These are phyloP conservation scores for Clarias platycephalus DNA, from an alignment of 2,797 vertebrate species.

Conservation along the genomic window DNA sequence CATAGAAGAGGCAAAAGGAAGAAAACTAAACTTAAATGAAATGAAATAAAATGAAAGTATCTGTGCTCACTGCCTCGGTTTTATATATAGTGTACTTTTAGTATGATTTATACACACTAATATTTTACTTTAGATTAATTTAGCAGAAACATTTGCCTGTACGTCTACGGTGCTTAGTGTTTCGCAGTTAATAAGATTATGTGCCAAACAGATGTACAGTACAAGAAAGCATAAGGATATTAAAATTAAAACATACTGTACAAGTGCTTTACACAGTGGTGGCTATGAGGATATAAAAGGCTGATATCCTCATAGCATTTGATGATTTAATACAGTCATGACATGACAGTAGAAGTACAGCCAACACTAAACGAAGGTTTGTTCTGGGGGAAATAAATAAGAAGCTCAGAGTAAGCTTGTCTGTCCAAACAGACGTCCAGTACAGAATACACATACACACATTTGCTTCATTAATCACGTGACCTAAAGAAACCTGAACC, in stretches of 20 bases:
- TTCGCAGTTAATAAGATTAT: not conserved
- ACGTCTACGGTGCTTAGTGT: not conserved
- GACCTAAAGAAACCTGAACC: not conserved
- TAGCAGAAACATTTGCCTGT: not conserved
- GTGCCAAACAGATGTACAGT: not conserved
- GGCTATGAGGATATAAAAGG: too few species aligned
- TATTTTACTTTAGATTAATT: not conserved
- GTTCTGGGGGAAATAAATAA: not conserved
- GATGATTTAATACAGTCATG: not conserved
- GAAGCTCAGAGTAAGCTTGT: not conserved
- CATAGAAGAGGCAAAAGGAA: not conserved
- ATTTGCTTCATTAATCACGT: not conserved
- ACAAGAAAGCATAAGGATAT: not conserved
- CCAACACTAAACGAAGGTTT: not conserved
- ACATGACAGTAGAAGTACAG: not conserved
- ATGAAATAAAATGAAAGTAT: not conserved
- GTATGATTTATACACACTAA: too few species aligned
- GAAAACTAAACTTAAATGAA: not conserved
- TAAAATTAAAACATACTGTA: not conserved
- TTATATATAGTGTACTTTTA: not conserved
- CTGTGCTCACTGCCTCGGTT: not conserved
- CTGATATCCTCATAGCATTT: not conserved
- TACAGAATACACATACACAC: slow-evolving; percentile 37
- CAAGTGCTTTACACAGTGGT: not conserved
- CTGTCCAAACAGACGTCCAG: slow-evolving; percentile 33